A percentile compares a stretch with the other conserved stretches of the same genome.
Evolutionary conservation across 2,797 vertebrate species (phyloP).

Genomic region (Sebastes vulpes): DNA sequence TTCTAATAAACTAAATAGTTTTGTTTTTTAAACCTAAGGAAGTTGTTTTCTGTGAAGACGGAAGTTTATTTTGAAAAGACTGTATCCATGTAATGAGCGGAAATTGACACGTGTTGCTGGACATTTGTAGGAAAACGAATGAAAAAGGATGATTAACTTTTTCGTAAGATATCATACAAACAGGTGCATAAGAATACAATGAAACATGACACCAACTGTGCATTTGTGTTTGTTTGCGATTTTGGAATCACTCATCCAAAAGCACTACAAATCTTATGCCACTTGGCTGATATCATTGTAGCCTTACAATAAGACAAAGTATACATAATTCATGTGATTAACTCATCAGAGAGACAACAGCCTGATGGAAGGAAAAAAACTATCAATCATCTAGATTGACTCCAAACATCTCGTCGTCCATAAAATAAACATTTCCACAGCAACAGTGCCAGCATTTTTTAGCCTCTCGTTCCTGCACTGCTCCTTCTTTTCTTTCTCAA

Average conservation of each 20-base stretch:
- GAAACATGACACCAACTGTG: background rate
- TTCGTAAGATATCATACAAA: no score
- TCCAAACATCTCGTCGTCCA: background rate
- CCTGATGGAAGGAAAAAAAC: background rate
- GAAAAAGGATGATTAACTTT: no score
- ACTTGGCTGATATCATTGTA: background rate
- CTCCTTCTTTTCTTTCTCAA: background rate
- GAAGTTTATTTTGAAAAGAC: no score
- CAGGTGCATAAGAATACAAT: no score
- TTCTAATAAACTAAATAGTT: no score
- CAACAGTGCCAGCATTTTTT: background rate
- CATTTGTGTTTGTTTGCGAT: background rate
- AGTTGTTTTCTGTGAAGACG: no score
- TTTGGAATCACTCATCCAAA: conserved; percentile 2
- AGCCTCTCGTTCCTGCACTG: background rate
- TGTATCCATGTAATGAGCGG: no score
- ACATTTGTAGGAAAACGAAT: no score
- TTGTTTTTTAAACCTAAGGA: no score
- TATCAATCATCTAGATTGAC: background rate
- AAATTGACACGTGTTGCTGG: no score
- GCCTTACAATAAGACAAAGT: background rate
- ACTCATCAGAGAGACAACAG: background rate
- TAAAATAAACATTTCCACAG: background rate
- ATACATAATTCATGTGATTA: background rate
- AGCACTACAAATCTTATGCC: background rate